A percentile compares a stretch with the other conserved stretches of the same genome.
phyloP scores from a whole-genome alignment of 2,797 vertebrate species.

The Sternotherus odoratus region DNA sequence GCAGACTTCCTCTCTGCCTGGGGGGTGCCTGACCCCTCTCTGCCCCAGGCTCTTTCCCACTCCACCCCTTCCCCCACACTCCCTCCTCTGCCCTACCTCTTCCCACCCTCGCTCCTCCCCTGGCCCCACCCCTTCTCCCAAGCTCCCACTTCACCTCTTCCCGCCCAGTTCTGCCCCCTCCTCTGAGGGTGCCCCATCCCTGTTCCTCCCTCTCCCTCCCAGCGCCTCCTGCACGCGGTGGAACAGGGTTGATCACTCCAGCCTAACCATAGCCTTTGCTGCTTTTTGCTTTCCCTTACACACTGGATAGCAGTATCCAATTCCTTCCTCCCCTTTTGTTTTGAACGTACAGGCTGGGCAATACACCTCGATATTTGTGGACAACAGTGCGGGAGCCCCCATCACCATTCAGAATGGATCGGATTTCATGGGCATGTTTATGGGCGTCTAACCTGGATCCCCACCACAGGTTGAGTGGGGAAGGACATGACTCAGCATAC shows the following conservation, averaged over 20 bases:
- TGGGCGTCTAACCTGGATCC: conserved; percentile 83
- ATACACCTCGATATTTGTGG: conserved; percentile 95
- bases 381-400: conserved; percentile 90
- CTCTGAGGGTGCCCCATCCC: too few relatives aligned
- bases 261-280: background rate
- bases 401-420: conserved; percentile 93
- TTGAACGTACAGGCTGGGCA: conserved; percentile 86
- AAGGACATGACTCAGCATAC: fast-evolving
- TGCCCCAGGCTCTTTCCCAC: too few relatives aligned
- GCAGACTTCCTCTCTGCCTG: too few relatives aligned
- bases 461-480: background rate
- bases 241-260: background rate
- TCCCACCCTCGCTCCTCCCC: too few relatives aligned
- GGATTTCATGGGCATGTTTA: conserved; percentile 93
- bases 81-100: too few relatives aligned
- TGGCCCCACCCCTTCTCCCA: too few relatives aligned
- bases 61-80: too few relatives aligned
- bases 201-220: too few relatives aligned
- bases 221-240: too few relatives aligned
- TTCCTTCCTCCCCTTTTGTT: background rate
- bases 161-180: too few relatives aligned
- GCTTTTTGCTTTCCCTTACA: background rate
- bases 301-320: background rate
- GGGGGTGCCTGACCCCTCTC: too few relatives aligned
- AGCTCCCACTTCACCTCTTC: too few relatives aligned